phyloP scores from a whole-genome alignment of 2,888 invertebrate genomes.

The Camponotus fellah region DNA sequence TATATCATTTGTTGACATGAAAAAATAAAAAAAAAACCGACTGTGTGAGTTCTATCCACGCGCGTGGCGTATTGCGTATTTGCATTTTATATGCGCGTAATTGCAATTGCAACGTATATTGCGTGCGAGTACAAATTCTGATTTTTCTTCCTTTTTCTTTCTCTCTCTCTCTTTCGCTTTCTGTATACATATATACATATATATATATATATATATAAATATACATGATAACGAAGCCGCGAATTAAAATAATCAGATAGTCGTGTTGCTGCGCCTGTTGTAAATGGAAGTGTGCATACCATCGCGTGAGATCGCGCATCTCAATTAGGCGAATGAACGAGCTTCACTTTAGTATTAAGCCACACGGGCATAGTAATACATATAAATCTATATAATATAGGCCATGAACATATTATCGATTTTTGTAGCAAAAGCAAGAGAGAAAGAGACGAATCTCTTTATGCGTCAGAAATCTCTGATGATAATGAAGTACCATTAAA shows the following conservation, averaged over 20 bases:
- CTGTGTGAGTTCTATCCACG: conserved; percentile 55
- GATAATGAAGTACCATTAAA: conserved; percentile 37
- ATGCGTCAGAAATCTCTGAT: conserved; percentile 10
- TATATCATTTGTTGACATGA: conserved; percentile 84
- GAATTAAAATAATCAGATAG: conserved; percentile 11
- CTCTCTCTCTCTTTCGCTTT: background rate
- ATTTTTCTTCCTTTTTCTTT: background rate
- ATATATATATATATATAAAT: background rate
- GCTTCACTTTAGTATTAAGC: conserved; percentile 27
- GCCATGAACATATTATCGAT: conserved; percentile 8
- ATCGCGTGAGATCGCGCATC: conserved; percentile 1
- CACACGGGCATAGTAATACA: conserved; percentile 7
- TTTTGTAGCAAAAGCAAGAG: conserved; percentile 31
- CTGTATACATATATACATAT: background rate
- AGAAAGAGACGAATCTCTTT: conserved; percentile 2
- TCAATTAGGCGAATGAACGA: conserved; percentile 15
- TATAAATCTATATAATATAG: background rate
- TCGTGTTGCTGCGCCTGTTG: conserved; percentile 16
- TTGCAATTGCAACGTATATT: conserved; percentile 11
- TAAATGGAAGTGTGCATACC: conserved; percentile 19
- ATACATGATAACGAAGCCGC: conserved; percentile 21
- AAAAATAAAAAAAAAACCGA: conserved; percentile 70
- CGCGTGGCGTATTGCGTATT: conserved; percentile 2
- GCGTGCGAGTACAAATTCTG: conserved; percentile 1
- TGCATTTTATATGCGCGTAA: conserved; percentile 11